Evolutionary conservation across 2,113 vertebrate genomes (phyloP).

Genomic region (Anseranas semipalmata): DNA sequence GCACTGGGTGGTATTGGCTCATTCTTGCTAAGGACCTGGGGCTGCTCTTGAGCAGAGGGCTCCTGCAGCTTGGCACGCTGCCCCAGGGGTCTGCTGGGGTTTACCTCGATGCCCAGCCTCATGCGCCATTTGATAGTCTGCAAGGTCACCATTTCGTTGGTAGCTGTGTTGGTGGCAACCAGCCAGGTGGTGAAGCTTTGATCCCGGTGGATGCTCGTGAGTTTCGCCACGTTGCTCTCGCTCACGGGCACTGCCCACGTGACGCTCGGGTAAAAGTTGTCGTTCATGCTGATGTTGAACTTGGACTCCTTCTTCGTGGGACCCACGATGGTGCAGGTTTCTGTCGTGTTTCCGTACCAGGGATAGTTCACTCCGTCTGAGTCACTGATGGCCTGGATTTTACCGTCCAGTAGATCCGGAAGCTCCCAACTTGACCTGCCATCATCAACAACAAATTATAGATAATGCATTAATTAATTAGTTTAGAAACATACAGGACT

Average conservation of each 20-base stretch:
- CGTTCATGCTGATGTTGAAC: conserved; percentile 97
- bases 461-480: neutral
- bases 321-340: conserved; percentile 92
- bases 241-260: conserved; percentile 96
- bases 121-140: conserved; percentile 96
- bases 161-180: conserved; percentile 90
- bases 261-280: conserved; percentile 99
- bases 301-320: conserved; percentile 92
- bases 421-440: conserved; percentile 98
- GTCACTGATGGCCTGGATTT: conserved; percentile 95
- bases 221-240: conserved; percentile 90
- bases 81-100: conserved; percentile 87
- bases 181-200: conserved; percentile 99
- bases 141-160: conserved; percentile 87
- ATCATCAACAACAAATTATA: neutral
- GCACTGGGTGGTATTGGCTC: conserved; percentile 91
- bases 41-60: conserved; percentile 90
- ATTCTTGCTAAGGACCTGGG: conserved; percentile 89
- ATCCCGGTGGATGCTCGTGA: conserved; percentile 92
- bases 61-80: conserved; percentile 87
- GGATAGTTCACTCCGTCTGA: conserved; percentile 97
- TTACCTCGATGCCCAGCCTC: conserved; percentile 91
- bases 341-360: conserved; percentile 98
- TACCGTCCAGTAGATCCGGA: conserved; percentile 88
- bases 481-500: neutral